Evolutionary conservation across 2,113 vertebrate genomes (phyloP), one percentile per base, ranked within the genome.

Genomic region (Dromas ardeola): DNA sequence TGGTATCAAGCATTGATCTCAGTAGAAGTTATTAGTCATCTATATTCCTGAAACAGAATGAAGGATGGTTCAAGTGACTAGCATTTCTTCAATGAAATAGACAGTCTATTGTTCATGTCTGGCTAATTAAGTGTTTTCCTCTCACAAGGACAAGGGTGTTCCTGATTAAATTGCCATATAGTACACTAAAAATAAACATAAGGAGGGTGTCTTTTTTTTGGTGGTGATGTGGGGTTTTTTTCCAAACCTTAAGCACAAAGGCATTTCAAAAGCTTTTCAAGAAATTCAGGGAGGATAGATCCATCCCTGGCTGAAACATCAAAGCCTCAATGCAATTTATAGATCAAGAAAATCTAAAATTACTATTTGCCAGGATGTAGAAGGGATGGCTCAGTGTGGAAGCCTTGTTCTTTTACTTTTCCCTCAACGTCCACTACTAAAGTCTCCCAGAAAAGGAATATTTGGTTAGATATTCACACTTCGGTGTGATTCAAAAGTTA

Each of bases 331-430:
- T 66, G 16, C 15, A 84, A 56, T 83, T 80, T 77, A 86, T 50
- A 73, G 40, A 76, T 81, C 47, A 89, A 81, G 45, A 88, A 79
- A 11, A 56, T 78, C 20, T 87, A 84, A 87, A 87, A 87, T 84
- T 78, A 53, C 22, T 77, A 8, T 81, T 87, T 43, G 19, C 11
- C 17, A 56, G 26, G 27, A 49, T 29, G 4, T 32, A 43, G 30
- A 34, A 56, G 8, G 52, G 9, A 56, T 40, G 14, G 8, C 9
- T 81, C 8, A 15, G 8, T 27, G 34, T 87, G 18, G 11, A 84
- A 90, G 5, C 23, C 58, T 70, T 77, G 26, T 30, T 84, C 34
- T 74, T 84, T 29, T 6, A 30, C 27, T 84, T 95, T 84, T 66
- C 15, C 34, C 16, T 87, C 69, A 30, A 15, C 34, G 30, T 61